phyloP scores from a whole-genome alignment of 2,797 vertebrate genomes.

The Amblyraja radiata region DNA sequence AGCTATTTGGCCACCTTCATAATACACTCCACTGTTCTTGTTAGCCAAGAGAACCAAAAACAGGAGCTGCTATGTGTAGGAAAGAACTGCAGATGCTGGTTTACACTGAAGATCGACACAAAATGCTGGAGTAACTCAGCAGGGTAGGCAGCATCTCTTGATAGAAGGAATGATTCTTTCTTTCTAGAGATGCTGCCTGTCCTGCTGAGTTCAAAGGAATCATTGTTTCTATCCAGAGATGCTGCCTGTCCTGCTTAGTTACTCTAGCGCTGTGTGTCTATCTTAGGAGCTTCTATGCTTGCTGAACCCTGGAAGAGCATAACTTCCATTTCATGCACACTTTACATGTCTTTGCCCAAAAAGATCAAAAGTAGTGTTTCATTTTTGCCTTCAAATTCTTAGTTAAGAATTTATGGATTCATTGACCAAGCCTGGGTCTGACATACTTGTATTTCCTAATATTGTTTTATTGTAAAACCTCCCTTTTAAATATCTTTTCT shows the following conservation, averaged over 20 bases:
- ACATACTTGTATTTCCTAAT: background rate
- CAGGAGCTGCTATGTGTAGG: too few relatives aligned
- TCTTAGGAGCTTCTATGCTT: background rate
- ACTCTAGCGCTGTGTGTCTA: too few relatives aligned
- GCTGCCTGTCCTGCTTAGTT: too few relatives aligned
- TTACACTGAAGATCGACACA: too few relatives aligned
- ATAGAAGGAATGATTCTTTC: too few relatives aligned
- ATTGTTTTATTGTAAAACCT: background rate
- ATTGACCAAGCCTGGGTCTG: background rate
- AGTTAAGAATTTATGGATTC: background rate
- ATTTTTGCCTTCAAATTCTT: background rate
- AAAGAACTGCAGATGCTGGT: too few relatives aligned
- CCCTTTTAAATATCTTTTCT: background rate
- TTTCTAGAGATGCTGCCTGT: too few relatives aligned
- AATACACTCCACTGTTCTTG: background rate
- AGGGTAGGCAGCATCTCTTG: too few relatives aligned
- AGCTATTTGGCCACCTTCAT: background rate
- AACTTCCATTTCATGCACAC: background rate
- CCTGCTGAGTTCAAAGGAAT: too few relatives aligned
- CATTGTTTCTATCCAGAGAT: too few relatives aligned
- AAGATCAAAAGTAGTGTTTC: background rate
- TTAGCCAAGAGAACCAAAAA: background rate
- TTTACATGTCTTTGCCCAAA: background rate
- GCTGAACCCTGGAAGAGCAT: background rate
- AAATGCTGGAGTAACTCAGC: too few relatives aligned